These are phyloP conservation scores for Conchocele bisecta DNA, from an alignment of 2,888 invertebrate genomes.

Conservation along the genomic window DNA sequence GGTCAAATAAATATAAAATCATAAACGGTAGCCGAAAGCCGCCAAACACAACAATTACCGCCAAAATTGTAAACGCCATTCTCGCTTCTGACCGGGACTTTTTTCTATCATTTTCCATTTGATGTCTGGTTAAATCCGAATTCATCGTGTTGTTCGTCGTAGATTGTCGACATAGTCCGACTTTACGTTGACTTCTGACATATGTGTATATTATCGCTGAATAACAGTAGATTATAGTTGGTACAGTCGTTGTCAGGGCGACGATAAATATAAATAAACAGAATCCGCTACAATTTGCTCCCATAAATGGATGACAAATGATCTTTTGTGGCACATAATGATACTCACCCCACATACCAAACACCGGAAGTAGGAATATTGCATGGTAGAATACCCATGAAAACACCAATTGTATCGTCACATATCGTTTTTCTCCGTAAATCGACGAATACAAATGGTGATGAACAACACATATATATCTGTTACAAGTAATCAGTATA, in stretches of 20 bases:
- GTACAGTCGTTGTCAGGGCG: conserved; percentile 45
- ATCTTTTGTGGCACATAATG: conserved; percentile 57
- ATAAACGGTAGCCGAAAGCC: conserved; percentile 56
- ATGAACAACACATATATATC: conserved; percentile 62
- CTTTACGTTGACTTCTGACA: conserved; percentile 43
- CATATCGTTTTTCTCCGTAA: conserved; percentile 38
- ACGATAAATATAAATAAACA: conserved; percentile 52
- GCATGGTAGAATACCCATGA: conserved; percentile 61
- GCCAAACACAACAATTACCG: conserved; percentile 51
- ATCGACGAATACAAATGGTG: conserved; percentile 50
- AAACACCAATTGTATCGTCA: conserved; percentile 40
- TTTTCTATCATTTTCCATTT: conserved; percentile 36
- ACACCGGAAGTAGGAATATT: conserved; percentile 57
- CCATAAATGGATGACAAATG: conserved; percentile 59
- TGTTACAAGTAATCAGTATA: conserved; percentile 59
- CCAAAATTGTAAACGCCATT: conserved; percentile 56
- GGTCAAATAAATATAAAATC: conserved; percentile 48
- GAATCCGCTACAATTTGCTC: conserved; percentile 45
- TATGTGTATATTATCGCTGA: conserved; percentile 49
- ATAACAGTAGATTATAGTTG: conserved; percentile 54
- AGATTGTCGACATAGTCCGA: conserved; percentile 23
- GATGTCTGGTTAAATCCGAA: background rate
- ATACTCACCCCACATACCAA: conserved; percentile 57
- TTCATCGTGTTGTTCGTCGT: conserved; percentile 7
- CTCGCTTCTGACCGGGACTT: conserved; percentile 34